These are phyloP conservation scores for Pammene fasciana DNA, from an alignment of 2,888 invertebrate species.

Conservation along the genomic window DNA sequence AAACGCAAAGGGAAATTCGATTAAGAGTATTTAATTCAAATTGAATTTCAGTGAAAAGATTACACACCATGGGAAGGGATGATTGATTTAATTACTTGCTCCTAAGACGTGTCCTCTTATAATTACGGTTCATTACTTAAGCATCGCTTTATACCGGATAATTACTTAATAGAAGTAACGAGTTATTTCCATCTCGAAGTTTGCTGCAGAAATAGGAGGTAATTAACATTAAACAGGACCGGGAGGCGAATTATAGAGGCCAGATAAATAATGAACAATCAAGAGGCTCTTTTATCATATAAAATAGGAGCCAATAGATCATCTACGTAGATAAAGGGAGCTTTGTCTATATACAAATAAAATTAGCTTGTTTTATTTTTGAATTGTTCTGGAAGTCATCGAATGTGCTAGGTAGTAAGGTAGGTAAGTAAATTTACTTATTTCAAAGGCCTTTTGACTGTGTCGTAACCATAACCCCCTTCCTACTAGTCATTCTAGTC, in stretches of 20 bases:
- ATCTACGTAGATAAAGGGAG: neutral
- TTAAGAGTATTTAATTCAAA: constrained; percentile 75
- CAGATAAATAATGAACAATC: constrained; percentile 66
- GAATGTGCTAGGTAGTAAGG: no score
- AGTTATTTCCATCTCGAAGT: constrained; percentile 79
- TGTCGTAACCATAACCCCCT: no score
- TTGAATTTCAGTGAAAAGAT: constrained; percentile 78
- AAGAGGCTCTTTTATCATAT: constrained; percentile 44
- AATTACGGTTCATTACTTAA: constrained; percentile 82
- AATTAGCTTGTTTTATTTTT: neutral
- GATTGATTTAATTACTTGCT: constrained; percentile 83
- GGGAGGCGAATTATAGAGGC: constrained; percentile 68
- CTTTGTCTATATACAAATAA: neutral
- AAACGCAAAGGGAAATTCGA: constrained; percentile 67
- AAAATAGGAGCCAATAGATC: neutral
- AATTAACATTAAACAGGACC: constrained; percentile 75
- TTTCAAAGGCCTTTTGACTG: no score
- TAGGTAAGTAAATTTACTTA: no score
- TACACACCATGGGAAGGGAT: constrained; percentile 76
- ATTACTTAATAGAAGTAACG: constrained; percentile 83
- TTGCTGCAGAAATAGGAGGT: constrained; percentile 67
- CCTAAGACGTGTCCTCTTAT: constrained; percentile 81
- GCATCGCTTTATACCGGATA: constrained; percentile 81
- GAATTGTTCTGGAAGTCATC: no score
- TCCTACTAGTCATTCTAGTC: no score